phyloP scores from a whole-genome alignment of 2,797 vertebrate species.

The Cetoscarus ocellatus region DNA sequence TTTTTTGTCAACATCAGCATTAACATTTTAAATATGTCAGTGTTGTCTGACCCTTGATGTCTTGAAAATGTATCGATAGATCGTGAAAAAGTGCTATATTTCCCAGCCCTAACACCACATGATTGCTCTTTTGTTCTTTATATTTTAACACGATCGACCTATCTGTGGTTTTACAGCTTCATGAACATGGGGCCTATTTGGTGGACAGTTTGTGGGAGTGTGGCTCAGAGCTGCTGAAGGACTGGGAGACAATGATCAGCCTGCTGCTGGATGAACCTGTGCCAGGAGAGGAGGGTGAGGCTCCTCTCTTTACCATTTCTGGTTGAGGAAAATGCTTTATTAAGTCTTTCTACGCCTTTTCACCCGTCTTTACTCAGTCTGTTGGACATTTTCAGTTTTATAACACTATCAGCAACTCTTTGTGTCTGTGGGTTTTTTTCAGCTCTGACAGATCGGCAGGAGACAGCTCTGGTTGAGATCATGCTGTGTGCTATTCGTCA shows the following conservation, averaged over 20 bases:
- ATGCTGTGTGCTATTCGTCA: constrained; percentile 98
- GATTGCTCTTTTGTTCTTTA: neutral
- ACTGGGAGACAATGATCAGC: constrained; percentile 99
- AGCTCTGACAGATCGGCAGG: constrained; percentile 96
- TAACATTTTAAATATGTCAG: too few relatives aligned
- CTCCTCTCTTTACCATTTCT: neutral
- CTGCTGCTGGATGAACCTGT: constrained; percentile 95
- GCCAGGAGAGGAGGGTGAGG: constrained; percentile 94
- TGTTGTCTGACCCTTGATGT: too few relatives aligned
- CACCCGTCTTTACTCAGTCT: neutral
- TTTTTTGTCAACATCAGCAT: too few relatives aligned
- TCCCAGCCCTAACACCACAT: neutral
- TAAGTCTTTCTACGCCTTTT: neutral
- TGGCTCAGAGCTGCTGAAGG: constrained; percentile 94
- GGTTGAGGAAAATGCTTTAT: too few relatives aligned
- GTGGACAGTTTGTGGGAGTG: constrained; percentile 99
- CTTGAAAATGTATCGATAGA: too few relatives aligned
- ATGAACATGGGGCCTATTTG: constrained; percentile 97
- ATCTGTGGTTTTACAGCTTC: constrained; percentile 83
- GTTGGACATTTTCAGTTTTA: neutral
- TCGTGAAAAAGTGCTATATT: too few relatives aligned
- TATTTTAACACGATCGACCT: neutral
- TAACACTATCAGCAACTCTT: neutral
- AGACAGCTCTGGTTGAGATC: constrained; percentile 96
- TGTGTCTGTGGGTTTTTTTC: constrained; percentile 15